Base-by-base conservation (phyloP, 2,797 vertebrate species). In the Oreortyx pictus region DNA sequence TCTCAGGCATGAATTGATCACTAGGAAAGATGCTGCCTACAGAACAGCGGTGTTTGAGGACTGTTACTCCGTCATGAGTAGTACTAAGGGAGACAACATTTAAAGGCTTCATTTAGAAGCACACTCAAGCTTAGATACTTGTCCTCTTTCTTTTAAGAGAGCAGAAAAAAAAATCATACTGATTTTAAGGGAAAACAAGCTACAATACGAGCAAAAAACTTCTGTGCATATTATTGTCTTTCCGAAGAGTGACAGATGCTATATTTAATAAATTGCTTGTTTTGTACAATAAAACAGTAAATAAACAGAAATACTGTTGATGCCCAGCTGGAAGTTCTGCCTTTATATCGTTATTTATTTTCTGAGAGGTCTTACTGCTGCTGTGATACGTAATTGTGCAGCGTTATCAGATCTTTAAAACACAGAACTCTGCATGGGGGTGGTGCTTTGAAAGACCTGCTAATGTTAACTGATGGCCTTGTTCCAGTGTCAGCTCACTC, bases 1-100 rank as follows among this genome's bases (percentile, higher is more conserved):
- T 97, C 94, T 97, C 96, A 85, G 91, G 94, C 76, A 73, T 92
- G 14, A 95, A 95, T 7, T 97, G 96, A 94, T 88, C n/a, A 47
- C 20, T 56, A 16, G 83, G 67, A 88, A 88, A 60, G 19, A 14
- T 19, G 19, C 41, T 86, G 60, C 52, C 60, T 86, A 13, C 64
- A 67, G 50, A 41, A 59, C 0, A n/a, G 22, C 9, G 59, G 25
- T 16, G 9, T 75, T 61, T 57, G 37, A 90, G 68, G 59, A 61
- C 4, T 11, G 9, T 39, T 56, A 66, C 19, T 46, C 72, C 29
- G 25, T 62, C 43, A 18, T 0, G 4, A 47, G 6, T 43, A 46
- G 49, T 72, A 59, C 9, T 52, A n/a, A 74, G 14, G 41, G 4
- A 77, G 46, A 49, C 27, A 25, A 1, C 46, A 43, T 61, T 86